Base-by-base conservation (phyloP, 1,140 invertebrate genomes). In the Parapsyche elsis region DNA sequence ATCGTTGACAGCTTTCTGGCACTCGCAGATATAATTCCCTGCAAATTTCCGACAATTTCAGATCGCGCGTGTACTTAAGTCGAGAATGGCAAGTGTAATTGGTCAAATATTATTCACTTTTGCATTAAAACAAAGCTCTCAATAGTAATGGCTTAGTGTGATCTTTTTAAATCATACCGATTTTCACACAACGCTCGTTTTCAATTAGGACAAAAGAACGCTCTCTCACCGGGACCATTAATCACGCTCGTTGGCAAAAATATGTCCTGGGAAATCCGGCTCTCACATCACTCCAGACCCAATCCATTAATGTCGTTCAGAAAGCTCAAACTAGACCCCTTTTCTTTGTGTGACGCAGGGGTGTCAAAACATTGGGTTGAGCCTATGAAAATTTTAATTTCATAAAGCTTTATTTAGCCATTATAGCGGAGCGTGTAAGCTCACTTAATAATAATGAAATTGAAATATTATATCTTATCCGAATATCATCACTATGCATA, bases 301-400 rank as follows among this genome's bases (percentile, higher is more conserved):
- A 21, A 61, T 61, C 57, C 57, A 61, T 61, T 61, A 61, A 61
- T 61, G 57, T 61, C 57, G 21, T 61, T 61, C 21, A 19, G 19
- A 21, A 61, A 61, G 57, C 21, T 21, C 21, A 16, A 61, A 21
- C 57, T 61, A 19, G 21, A 19, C n/a, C 21, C 57, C 57, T 21
- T 61, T 61, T 19, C 57, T 61, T 21, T 21, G 24, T 67, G 64
- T 24, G 64, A 12, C 64, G 24, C 21, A 2, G 14, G 14, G 30
- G 7, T 38, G 30, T 38, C 30, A 1, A 38, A 38, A 38, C 30
- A 38, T 7, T 38, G 30, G 30, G 30, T 7, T 38, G 30, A 38
- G 30, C 2, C 30, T 38, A 38, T 38, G 30, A 7, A 38, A 4
- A 38, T 38, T 38, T 38, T 38, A 38, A 38, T 38, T 38, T 38